A percentile compares a stretch with the other conserved stretches of the same genome.
These are phyloP conservation scores for Tokudaia muenninki DNA, from an alignment of 2,797 vertebrate species.

Conservation along the genomic window DNA sequence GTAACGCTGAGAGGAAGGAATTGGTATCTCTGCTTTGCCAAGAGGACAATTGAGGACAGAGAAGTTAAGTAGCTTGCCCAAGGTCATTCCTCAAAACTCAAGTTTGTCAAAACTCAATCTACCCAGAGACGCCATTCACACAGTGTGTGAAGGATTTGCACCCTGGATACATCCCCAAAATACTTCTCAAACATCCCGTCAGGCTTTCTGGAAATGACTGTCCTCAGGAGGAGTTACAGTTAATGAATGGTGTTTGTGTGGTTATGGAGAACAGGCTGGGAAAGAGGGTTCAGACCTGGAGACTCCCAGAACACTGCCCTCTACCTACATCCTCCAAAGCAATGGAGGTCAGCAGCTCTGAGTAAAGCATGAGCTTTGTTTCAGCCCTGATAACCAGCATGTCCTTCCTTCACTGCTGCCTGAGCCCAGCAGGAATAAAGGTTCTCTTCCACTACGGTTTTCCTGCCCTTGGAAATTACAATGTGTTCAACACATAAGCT, in stretches of 20 bases:
- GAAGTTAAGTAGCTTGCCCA: not conserved
- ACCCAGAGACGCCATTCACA: not conserved
- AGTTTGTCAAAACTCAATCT: not conserved
- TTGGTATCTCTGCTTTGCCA: not conserved
- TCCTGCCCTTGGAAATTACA: not conserved
- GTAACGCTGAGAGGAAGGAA: not conserved
- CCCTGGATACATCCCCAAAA: not conserved
- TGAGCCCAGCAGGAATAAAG: not conserved
- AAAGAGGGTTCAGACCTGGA: not conserved
- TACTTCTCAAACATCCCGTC: not conserved
- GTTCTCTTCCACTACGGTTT: conserved; percentile 41
- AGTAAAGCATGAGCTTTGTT: not conserved
- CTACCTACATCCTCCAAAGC: not conserved
- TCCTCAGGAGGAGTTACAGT: conserved; percentile 2
- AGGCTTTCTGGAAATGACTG: not conserved
- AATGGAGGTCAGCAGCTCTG: not conserved
- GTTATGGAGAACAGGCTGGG: not conserved
- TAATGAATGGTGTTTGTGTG: not conserved
- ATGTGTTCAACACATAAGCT: not conserved
- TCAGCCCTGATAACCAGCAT: conserved; percentile 7
- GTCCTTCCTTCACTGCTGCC: not conserved
- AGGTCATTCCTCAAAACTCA: not conserved
- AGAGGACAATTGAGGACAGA: not conserved
- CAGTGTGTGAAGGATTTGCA: not conserved
- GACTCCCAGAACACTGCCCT: not conserved